Evolutionary conservation across 2,113 vertebrate species (phyloP), one percentile per base, ranked within the genome.

Genomic region (Pangasianodon gigas): DNA sequence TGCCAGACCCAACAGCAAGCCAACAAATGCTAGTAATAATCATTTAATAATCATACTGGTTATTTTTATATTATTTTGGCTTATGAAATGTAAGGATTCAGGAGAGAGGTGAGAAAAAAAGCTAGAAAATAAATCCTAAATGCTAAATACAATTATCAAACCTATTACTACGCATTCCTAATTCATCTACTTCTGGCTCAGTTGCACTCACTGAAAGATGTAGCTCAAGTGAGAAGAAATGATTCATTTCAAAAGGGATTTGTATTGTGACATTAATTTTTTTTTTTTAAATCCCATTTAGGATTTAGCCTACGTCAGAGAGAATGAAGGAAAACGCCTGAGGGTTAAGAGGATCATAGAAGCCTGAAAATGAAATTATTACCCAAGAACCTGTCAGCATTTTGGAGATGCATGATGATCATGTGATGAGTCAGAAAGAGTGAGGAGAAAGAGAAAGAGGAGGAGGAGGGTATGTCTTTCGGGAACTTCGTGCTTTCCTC

Each of bases 401-500:
- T 81, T 52, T 48, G 54, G 37, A 86, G 85, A 71, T 32, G 24
- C 14, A 60, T 26, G 51, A 32, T 75, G 51, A 44, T 62, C 56
- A 69, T 60, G 26, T 14, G 85, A 85, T 51, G 67, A 77, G 51
- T 52, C 65, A 88, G 18, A 32, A 56, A 90, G 26, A 80, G 71
- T n/a, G 41, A 79, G 67, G 51, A 51, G 37, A 54, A 41, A 67
- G n/a, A n/a, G 46, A 54, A 46, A 60, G 65, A 75, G 41, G 41
- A 51, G 71, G 41, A 88, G 87, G 21, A n/a, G 58, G 60, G 48
- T 74, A 60, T 92, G 82, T 89, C 54, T 89, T 89, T 91, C 89
- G 86, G 86, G 93, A 93, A 46, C 13, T 54, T 84, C 44, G n/a
- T 75, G 81, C 90, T 75, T 46, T 79, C 56, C 87, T 79, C 81